A percentile compares a stretch with the other conserved stretches of the same genome.
These are phyloP conservation scores for Dynastes grantii DNA, from an alignment of 2,888 invertebrate genomes.

Conservation along the genomic window DNA sequence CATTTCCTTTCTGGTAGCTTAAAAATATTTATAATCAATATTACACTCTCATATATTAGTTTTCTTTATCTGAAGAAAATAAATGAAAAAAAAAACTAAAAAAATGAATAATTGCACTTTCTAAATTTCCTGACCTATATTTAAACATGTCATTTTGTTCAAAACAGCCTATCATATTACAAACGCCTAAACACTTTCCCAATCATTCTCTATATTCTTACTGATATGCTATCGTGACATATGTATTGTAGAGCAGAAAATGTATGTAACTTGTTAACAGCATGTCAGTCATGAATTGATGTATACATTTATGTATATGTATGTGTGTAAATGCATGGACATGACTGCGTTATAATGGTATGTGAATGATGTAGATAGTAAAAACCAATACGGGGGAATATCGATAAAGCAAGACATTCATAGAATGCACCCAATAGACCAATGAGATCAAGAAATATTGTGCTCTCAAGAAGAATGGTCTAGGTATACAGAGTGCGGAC, in stretches of 20 bases:
- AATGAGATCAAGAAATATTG: too few species aligned
- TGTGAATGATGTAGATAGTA: constrained; percentile 12
- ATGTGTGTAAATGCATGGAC: constrained; percentile 54
- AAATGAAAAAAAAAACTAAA: not conserved
- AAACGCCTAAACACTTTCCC: constrained; percentile 18
- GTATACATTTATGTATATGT: too few species aligned
- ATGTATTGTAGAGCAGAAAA: constrained; percentile 59
- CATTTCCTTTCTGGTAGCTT: too few species aligned
- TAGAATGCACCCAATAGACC: not conserved
- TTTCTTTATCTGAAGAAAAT: too few species aligned
- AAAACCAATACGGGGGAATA: constrained; percentile 26
- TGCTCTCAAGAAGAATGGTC: too few species aligned
- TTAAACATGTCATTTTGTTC: constrained; percentile 40
- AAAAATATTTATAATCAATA: too few species aligned
- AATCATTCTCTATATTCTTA: constrained; percentile 52
- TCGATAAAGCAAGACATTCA: constrained; percentile 51
- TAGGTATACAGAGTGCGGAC: too few species aligned
- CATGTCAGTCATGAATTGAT: constrained; percentile 39
- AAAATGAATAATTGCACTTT: constrained; percentile 37
- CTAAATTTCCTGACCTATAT: constrained; percentile 2
- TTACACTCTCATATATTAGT: too few species aligned
- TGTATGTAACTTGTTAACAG: constrained; percentile 47
- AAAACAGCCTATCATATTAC: constrained; percentile 42
- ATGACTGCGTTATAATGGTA: constrained; percentile 57
- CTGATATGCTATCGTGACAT: constrained; percentile 69